A percentile compares a stretch with the other conserved stretches of the same genome.
phyloP scores from a whole-genome alignment of 2,888 invertebrate genomes.

The Diachrysia chrysitis region DNA sequence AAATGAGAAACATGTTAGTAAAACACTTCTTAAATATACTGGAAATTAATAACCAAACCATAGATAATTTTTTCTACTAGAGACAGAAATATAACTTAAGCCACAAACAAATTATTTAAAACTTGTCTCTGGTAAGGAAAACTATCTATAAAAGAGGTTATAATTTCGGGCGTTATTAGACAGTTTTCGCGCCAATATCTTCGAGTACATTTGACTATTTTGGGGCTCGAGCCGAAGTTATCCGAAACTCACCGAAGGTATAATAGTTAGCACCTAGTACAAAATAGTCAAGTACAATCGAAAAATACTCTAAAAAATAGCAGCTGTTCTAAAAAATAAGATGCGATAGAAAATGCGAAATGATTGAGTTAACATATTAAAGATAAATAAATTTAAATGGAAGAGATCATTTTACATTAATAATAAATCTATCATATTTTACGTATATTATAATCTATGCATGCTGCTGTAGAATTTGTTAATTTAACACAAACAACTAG shows the following conservation, averaged over 20 bases:
- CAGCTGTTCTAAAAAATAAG: not conserved
- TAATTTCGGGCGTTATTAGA: too few relatives aligned
- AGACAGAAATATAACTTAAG: not conserved
- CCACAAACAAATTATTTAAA: not conserved
- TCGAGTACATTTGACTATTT: not conserved
- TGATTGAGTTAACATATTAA: not conserved
- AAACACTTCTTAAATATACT: conserved; percentile 1
- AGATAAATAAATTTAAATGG: not conserved
- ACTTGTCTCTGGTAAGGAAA: not conserved
- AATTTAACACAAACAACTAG: not conserved
- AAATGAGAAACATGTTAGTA: conserved; percentile 29
- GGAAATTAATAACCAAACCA: not conserved
- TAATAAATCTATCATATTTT: not conserved
- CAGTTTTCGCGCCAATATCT: not conserved
- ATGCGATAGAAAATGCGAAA: not conserved
- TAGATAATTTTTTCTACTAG: not conserved
- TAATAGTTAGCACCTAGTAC: too few relatives aligned
- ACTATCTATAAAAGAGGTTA: not conserved
- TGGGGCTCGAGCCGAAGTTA: not conserved
- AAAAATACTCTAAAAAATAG: not conserved
- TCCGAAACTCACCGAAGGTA: not conserved
- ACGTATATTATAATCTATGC: not conserved
- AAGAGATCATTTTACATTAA: not conserved
- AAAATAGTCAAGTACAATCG: not conserved
- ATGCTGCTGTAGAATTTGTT: not conserved